Percentiles rank a stretch among this genome's conserved stretches.
These are phyloP conservation scores for Coronaproctus castanopsis DNA, from an alignment of 2,888 invertebrate genomes.

Conservation along the genomic window DNA sequence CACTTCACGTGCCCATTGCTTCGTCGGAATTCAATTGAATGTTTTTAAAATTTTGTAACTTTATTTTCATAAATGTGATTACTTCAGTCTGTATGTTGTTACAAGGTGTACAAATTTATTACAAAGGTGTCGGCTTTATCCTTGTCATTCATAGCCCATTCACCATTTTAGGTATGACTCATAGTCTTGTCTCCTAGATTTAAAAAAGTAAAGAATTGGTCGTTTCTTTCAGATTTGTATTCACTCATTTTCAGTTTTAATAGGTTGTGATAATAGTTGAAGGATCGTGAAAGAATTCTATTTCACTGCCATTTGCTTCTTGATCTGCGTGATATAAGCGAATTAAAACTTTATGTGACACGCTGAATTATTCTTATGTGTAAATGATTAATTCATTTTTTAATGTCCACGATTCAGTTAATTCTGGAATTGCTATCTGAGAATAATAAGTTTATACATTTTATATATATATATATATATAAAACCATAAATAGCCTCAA, in stretches of 20 bases:
- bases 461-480: too few relatives aligned
- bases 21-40: neutral
- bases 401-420: too few relatives aligned
- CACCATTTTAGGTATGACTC: neutral
- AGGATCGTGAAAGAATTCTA: neutral
- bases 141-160: neutral
- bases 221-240: neutral
- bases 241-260: neutral
- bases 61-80: neutral
- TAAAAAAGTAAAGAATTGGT: neutral
- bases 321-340: neutral
- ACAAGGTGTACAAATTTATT: neutral
- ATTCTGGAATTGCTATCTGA: too few relatives aligned
- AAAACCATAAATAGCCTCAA: too few relatives aligned
- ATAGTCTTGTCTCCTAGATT: neutral
- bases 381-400: too few relatives aligned
- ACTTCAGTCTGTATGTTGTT: neutral
- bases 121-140: neutral
- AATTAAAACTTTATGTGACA: too few relatives aligned
- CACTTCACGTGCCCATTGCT: neutral
- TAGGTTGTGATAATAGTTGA: neutral
- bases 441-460: too few relatives aligned
- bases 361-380: too few relatives aligned
- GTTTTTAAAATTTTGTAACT: neutral
- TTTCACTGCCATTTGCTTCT: neutral